These are phyloP conservation scores for Heliopora coerulea DNA, from an alignment of 92 coral and sea anemone species.

Conservation along the genomic window DNA sequence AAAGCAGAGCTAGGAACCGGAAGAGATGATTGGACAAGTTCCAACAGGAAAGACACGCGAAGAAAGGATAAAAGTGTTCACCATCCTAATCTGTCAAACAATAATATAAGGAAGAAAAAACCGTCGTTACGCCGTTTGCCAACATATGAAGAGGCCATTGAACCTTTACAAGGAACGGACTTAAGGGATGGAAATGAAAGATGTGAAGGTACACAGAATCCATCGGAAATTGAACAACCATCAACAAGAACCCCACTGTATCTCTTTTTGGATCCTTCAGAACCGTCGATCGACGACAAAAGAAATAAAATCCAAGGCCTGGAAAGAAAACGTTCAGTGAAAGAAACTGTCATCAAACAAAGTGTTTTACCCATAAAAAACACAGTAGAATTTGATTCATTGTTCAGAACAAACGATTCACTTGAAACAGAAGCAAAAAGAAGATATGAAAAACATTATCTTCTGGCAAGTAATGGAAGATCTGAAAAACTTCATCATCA, in stretches of 20 bases:
- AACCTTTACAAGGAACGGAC: constrained; percentile 17
- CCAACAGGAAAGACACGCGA: not conserved
- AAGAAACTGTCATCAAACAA: constrained; percentile 20
- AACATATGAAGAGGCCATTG: constrained; percentile 28
- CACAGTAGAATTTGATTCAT: not conserved
- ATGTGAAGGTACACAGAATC: not conserved
- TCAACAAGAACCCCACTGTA: not conserved
- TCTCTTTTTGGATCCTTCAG: not conserved
- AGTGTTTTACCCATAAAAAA: constrained; percentile 1
- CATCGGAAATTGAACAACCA: not conserved
- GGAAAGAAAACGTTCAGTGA: not conserved
- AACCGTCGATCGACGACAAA: not conserved
- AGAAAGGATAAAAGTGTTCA: not conserved
- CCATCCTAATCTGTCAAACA: not conserved
- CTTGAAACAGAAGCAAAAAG: not conserved
- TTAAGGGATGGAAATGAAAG: not conserved
- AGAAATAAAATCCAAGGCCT: not conserved
- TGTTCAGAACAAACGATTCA: not conserved
- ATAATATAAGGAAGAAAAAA: not conserved
- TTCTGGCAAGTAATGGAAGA: too few species aligned
- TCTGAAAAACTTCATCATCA: not conserved
- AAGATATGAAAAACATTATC: not conserved
- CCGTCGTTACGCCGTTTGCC: constrained; percentile 22
- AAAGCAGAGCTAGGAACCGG: not conserved
- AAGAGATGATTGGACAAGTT: not conserved